These are phyloP conservation scores for Eubucco bourcierii DNA, from an alignment of 2,113 vertebrate species.

Conservation along the genomic window DNA sequence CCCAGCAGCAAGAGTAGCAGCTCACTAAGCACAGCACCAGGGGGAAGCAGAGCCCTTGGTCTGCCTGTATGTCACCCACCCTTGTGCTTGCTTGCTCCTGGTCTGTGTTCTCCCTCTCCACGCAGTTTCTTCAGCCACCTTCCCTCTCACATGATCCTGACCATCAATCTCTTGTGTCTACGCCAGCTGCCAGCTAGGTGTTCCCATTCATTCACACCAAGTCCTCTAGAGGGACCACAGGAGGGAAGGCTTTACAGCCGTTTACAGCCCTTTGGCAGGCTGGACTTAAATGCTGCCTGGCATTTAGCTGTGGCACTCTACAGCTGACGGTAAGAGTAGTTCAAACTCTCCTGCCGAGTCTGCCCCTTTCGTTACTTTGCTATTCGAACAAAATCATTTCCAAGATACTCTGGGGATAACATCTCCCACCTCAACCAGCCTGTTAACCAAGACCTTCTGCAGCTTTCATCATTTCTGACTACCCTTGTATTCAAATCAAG, in stretches of 20 bases:
- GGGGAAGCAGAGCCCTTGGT: neutral
- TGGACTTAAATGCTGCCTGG: neutral
- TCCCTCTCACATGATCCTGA: neutral
- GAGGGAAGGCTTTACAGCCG: neutral
- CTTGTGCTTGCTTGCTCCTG: neutral
- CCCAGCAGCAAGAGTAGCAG: neutral
- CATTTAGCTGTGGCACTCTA: neutral
- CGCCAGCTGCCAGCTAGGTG: neutral
- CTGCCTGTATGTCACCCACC: neutral
- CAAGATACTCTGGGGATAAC: neutral
- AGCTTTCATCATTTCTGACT: neutral
- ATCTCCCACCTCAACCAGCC: neutral
- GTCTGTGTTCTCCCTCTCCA: neutral
- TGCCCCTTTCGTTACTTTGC: neutral
- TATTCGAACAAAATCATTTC: neutral
- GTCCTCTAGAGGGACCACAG: neutral
- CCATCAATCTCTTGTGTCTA: neutral
- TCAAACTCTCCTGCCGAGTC: neutral
- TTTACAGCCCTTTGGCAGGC: neutral
- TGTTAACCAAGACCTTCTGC: neutral
- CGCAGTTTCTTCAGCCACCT: neutral
- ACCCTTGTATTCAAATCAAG: neutral
- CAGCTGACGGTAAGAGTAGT: neutral
- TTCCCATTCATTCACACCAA: neutral
- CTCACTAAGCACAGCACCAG: neutral